Percentiles rank a stretch among this genome's conserved stretches.
These are phyloP conservation scores for Luperina nickerlii DNA, from an alignment of 2,888 invertebrate genomes.

Conservation along the genomic window DNA sequence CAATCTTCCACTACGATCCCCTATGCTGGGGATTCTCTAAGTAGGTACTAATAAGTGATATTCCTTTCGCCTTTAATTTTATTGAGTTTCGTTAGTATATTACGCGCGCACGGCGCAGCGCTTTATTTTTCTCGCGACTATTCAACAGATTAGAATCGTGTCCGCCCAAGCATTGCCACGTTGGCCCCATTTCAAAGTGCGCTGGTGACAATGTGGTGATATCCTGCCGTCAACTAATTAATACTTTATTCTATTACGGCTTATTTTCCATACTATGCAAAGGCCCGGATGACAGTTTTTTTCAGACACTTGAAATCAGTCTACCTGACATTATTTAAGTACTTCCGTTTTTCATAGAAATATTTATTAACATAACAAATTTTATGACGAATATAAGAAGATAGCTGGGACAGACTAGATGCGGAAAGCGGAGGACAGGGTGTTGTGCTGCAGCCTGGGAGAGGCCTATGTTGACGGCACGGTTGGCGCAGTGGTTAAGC, in stretches of 20 bases:
- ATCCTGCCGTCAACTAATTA: neutral
- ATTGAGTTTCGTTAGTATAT: neutral
- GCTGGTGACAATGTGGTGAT: conserved; percentile 17
- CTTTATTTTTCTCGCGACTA: conserved; percentile 30
- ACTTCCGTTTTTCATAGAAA: neutral
- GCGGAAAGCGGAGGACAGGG: neutral
- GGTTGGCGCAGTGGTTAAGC: no score
- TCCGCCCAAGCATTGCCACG: neutral
- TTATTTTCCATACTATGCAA: neutral
- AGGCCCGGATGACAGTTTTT: neutral
- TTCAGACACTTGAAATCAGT: neutral
- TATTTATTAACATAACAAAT: neutral
- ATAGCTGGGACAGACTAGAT: neutral
- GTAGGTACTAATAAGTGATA: no score
- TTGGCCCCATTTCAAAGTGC: neutral
- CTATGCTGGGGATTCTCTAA: no score
- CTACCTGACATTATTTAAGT: neutral
- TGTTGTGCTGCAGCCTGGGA: neutral
- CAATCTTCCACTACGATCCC: no score
- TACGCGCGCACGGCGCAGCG: neutral
- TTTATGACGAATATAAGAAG: neutral
- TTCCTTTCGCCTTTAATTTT: no score
- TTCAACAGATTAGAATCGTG: conserved; percentile 38
- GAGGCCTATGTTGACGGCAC: no score
- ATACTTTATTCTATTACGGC: neutral